Evolutionary conservation across 2,797 vertebrate genomes (phyloP), one percentile per base, ranked within the genome.

Genomic region (Tokudaia tokunoshimensis): DNA sequence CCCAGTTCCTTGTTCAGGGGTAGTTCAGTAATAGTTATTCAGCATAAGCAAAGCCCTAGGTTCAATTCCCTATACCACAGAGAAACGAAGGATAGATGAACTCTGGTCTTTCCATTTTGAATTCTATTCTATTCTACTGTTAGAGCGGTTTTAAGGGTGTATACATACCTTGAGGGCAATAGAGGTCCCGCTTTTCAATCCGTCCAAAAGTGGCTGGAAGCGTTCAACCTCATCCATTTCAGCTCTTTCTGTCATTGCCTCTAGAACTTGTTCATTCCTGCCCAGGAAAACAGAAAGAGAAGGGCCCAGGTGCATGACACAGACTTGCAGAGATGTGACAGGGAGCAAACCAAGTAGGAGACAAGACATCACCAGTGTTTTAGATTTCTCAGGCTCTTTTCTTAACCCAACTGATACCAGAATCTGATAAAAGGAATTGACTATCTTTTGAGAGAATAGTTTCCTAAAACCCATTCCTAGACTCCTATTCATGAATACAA

Each of bases 181-280:
- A 2, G 98, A 97, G 11, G 98, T 97, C 83, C 94, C 98, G 85
- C 93, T 99, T 85, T 97, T 99, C 98, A 99, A 98, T 93, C 99
- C 99, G 93, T 99, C 96, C 67, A 99, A 95, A 41, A 99, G 98
- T n/a, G 99, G 99, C 97, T 99, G 99, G 97, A 99, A 99, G 94
- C 99, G 99, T 98, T 99, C 99, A 29, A 99, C 98, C 12, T 99
- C 99, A 74, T 97, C 98, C 98, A 98, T 99, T 92, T 99, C 99
- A 44, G 99, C 99, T 97, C 99, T 98, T 88, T 99, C 99, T 50
- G 99, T 99, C 94, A 99, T 98, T 6, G 99, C 99, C 97, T 99
- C 99, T 97, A 99, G 98, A 97, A 99, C 99, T 61, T 99, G 99
- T 97, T 99, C 99, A 96, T 99, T 99, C 96, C 99, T 99, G 94